Evolutionary conservation across 2,888 invertebrate species (phyloP).

Genomic region (Galeruca laticollis): DNA sequence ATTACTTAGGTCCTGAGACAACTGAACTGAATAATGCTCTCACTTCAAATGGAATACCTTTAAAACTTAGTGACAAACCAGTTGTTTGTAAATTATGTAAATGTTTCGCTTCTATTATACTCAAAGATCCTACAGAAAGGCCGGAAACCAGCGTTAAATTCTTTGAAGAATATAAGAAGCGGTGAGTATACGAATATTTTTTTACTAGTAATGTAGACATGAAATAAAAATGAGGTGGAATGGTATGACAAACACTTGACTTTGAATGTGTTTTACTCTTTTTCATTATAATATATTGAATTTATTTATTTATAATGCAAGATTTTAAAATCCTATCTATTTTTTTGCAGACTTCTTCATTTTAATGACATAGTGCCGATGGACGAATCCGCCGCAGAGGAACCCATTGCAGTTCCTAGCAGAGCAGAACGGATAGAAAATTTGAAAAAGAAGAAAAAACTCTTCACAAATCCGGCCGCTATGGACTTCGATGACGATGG

Average conservation of each 20-base stretch:
- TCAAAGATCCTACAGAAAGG: slow-evolving; percentile 72
- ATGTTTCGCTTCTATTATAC: slow-evolving; percentile 79
- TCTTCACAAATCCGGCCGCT: slow-evolving; percentile 62
- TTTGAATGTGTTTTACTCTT: too few species aligned
- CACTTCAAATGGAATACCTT: slow-evolving; percentile 75
- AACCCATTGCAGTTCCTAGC: slow-evolving; percentile 63
- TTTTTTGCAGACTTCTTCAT: slow-evolving; percentile 75
- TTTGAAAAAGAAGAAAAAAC: slow-evolving; percentile 55
- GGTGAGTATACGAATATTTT: too few species aligned
- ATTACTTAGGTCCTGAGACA: slow-evolving; percentile 75
- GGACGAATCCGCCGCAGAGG: slow-evolving; percentile 71
- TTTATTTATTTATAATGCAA: too few species aligned
- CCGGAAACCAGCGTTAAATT: slow-evolving; percentile 69
- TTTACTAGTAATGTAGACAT: not conserved
- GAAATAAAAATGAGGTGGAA: not conserved
- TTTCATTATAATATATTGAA: too few species aligned
- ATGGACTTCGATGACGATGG: slow-evolving; percentile 51
- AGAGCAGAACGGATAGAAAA: slow-evolving; percentile 59
- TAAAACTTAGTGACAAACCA: slow-evolving; percentile 75
- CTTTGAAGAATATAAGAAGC: slow-evolving; percentile 73
- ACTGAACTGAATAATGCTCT: slow-evolving; percentile 68
- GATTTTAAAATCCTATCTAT: too few species aligned
- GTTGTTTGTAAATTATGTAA: slow-evolving; percentile 87
- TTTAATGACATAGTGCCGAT: slow-evolving; percentile 78
- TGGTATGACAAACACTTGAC: too few species aligned